Evolutionary conservation across 2,113 vertebrate species (phyloP).

Genomic region (Prochilodus magdalenae): DNA sequence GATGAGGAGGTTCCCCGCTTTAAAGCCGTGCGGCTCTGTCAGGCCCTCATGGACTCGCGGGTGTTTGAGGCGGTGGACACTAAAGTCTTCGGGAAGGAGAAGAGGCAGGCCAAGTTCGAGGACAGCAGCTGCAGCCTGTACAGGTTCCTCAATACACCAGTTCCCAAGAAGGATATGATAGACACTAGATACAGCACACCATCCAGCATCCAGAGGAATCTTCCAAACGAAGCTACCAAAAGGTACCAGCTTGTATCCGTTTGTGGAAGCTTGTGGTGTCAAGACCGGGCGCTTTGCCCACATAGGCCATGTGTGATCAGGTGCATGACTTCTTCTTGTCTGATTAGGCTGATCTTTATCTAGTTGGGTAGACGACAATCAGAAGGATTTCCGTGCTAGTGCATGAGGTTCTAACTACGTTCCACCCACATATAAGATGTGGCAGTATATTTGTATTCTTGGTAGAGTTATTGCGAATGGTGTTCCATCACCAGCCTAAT

Average conservation of each 20-base stretch:
- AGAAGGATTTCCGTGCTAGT: too few relatives aligned
- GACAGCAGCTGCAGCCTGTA: conserved; percentile 95
- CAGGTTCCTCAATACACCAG: conserved; percentile 80
- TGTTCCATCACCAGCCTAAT: too few relatives aligned
- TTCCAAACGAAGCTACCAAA: conserved; percentile 57
- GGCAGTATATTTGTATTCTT: too few relatives aligned
- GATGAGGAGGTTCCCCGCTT: conserved; percentile 89
- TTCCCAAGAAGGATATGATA: conserved; percentile 62
- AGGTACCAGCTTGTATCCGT: conserved; percentile 63
- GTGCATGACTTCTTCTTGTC: too few relatives aligned
- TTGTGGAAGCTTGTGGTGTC: too few relatives aligned
- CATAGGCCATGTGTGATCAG: too few relatives aligned
- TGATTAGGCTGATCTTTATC: too few relatives aligned
- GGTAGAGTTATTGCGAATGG: too few relatives aligned
- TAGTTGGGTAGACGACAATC: too few relatives aligned
- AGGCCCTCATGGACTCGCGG: conserved; percentile 93
- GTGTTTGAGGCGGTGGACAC: conserved; percentile 92
- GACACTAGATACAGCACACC: conserved; percentile 77
- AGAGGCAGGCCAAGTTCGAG: conserved; percentile 84
- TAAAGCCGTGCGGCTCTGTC: conserved; percentile 93
- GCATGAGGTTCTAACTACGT: too few relatives aligned
- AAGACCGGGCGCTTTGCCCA: too few relatives aligned
- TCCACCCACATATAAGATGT: too few relatives aligned
- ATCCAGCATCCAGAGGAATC: conserved; percentile 67
- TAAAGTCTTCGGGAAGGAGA: conserved; percentile 91